phyloP scores from a whole-genome alignment of 2,797 vertebrate genomes.

The Austrolebias charrua region DNA sequence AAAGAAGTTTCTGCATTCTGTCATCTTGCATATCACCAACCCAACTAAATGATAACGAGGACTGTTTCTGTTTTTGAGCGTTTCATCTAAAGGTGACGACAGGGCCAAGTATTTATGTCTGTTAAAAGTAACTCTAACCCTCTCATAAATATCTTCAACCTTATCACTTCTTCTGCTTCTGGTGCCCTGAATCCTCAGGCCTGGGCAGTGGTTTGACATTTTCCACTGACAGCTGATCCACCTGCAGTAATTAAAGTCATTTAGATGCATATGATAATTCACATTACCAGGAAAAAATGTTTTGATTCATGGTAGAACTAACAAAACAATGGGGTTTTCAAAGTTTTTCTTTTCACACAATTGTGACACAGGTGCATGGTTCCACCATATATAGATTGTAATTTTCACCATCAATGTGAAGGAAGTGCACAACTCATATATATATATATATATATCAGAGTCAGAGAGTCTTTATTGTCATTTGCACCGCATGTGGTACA shows the following conservation, averaged over 20 bases:
- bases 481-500: too few species aligned
- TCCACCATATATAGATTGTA: too few species aligned
- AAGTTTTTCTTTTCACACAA: too few species aligned
- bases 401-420: too few species aligned
- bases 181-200: slow-evolving; percentile 19
- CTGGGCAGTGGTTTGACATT: slow-evolving; percentile 63
- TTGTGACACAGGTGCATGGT: too few species aligned
- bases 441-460: too few species aligned
- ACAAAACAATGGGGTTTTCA: too few species aligned
- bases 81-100: slow-evolving; percentile 51
- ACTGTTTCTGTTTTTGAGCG: slow-evolving; percentile 53
- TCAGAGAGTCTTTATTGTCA: too few species aligned
- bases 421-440: too few species aligned
- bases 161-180: slow-evolving; percentile 32
- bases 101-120: slow-evolving; percentile 53
- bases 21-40: slow-evolving; percentile 4
- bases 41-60: slow-evolving; percentile 36
- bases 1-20: too few species aligned
- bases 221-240: slow-evolving; percentile 60
- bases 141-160: slow-evolving; percentile 14
- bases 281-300: neutral
- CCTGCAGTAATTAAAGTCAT: slow-evolving; percentile 49
- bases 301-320: neutral
- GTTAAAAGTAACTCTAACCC: slow-evolving; percentile 46
- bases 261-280: slow-evolving; percentile 11